Evolutionary conservation across 2,797 vertebrate species (phyloP), one percentile per base, ranked within the genome.

Genomic region (Melanotaenia boesemani): DNA sequence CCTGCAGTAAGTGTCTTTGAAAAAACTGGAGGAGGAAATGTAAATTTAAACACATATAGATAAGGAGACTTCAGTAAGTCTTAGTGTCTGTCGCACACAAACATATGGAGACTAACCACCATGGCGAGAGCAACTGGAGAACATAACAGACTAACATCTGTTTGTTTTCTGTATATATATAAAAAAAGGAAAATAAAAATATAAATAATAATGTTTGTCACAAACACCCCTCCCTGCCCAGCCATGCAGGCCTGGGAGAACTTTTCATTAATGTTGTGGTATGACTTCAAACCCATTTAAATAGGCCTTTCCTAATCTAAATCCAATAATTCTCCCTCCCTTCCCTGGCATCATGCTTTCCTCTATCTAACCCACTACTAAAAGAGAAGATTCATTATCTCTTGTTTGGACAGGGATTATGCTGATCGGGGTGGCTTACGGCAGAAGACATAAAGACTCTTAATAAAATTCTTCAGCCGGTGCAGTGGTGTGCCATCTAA

Each of bases 361-460:
- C 79, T 85, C 79, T 72, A 72, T 90, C 84, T 82, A 77, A 79
- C 87, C 81, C 79, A 72, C 73, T 36, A 72, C 85, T 77, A 78
- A 84, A 82, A 83, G 86, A 90, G 88, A 87, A 92, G 91, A 94
- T 95, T 95, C 91, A 94, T 94, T 94, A 94, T 94, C 93, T 92
- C 84, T 91, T 94, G 94, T 95, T 94, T 94, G 93, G 92, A 92
- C 80, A 86, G 81, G 94, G 94, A 94, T 95, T 95, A 95, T 92
- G 90, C 83, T 93, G 93, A 94, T 94, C 86, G 66, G 81, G 78
- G 69, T 77, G 63, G 90, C 90, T 94, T 94, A 94, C 88, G 78
- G 87, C 83, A 72, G 77, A 85, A 84, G 86, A 93, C 89, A 92
- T 93, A 92, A 94, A 93, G 89, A 94, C 74, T 91, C 89, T 93